phyloP scores from a whole-genome alignment of 2,113 vertebrate species.

The Campylomormyrus numenius region DNA sequence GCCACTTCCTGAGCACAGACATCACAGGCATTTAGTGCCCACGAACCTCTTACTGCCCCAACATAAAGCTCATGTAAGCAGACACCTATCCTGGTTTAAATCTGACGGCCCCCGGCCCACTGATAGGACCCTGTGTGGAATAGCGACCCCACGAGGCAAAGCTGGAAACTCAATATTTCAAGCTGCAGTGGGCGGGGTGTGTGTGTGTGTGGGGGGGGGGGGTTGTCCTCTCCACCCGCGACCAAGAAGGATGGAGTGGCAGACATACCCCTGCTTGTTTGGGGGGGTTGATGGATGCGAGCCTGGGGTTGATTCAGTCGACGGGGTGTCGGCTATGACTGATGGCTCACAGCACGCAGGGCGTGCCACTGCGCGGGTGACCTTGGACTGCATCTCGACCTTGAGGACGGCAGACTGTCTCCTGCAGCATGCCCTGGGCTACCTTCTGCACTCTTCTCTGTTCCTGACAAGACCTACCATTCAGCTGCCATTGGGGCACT shows the following conservation, averaged over 20 bases:
- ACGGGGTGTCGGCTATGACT: slow-evolving; percentile 33
- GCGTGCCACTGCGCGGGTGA: slow-evolving; percentile 46
- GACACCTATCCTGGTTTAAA: background rate
- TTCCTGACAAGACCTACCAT: background rate
- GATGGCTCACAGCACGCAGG: slow-evolving; percentile 40
- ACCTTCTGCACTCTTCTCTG: background rate
- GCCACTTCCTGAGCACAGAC: background rate
- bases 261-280: slow-evolving; percentile 18
- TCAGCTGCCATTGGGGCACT: background rate
- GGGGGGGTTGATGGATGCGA: slow-evolving; percentile 50
- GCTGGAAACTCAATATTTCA: background rate
- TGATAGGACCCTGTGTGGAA: background rate
- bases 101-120: background rate
- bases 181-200: slow-evolving; percentile 19
- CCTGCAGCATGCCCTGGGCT: slow-evolving; percentile 18
- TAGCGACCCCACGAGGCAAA: background rate
- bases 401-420: slow-evolving; percentile 26
- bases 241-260: background rate
- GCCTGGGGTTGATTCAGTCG: slow-evolving; percentile 14
- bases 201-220: background rate
- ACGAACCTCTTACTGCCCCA: background rate
- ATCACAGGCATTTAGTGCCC: background rate
- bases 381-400: slow-evolving; percentile 46
- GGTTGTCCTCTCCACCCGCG: background rate
- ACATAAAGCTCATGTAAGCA: background rate